phyloP scores from a whole-genome alignment of 2,113 vertebrate species.

The Dolichallabes microphthalmus region DNA sequence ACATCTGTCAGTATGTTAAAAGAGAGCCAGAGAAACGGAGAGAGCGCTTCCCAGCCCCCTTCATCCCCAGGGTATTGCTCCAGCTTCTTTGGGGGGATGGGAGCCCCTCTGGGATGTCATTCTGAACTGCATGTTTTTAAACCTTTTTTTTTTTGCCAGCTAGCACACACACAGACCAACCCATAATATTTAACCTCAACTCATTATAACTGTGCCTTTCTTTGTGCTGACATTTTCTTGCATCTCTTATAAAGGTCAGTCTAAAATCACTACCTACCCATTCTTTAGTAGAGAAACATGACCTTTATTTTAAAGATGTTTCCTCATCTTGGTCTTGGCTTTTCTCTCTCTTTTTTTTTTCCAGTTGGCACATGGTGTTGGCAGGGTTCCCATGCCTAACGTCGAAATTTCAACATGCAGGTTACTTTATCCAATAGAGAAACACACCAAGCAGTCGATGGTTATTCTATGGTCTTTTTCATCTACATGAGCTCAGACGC shows the following conservation, averaged over 20 bases:
- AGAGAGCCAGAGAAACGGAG: constrained; percentile 1
- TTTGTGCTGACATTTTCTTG: constrained; percentile 6
- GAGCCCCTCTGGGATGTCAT: constrained; percentile 23
- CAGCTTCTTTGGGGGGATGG: constrained; percentile 32
- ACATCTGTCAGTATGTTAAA: constrained; percentile 64
- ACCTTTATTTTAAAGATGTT: constrained; percentile 23
- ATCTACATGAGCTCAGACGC: neutral
- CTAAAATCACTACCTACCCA: neutral
- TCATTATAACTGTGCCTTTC: constrained; percentile 10
- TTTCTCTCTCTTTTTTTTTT: constrained; percentile 7
- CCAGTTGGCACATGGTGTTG: constrained; percentile 11
- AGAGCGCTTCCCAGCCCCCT: constrained; percentile 24
- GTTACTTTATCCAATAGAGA: neutral
- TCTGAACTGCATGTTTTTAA: constrained; percentile 17
- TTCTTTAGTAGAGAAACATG: constrained; percentile 13
- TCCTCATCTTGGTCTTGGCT: neutral
- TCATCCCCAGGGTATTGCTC: constrained; percentile 27
- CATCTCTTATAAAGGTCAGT: constrained; percentile 12
- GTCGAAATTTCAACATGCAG: constrained; percentile 24
- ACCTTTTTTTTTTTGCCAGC: constrained; percentile 15
- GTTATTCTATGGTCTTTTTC: neutral
- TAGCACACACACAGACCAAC: neutral
- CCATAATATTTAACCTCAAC: neutral
- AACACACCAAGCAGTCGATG: neutral
- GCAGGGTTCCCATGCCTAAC: constrained; percentile 1